Evolutionary conservation across 2,797 vertebrate genomes (phyloP).

Genomic region (Ceyx erithaca): DNA sequence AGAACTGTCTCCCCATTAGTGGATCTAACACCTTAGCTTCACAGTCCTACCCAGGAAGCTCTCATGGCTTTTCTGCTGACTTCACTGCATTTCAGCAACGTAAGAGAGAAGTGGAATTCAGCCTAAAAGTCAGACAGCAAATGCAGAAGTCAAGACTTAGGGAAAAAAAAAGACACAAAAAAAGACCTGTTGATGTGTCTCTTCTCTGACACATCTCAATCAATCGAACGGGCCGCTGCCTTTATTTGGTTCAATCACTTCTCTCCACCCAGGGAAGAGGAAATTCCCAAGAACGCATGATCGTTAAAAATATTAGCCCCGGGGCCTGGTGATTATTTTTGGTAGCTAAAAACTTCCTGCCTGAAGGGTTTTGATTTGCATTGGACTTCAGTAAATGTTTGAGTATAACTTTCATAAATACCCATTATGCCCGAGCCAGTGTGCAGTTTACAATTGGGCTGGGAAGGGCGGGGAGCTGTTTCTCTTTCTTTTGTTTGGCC

Average conservation of each 20-base stretch:
- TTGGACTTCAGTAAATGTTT: slow-evolving; percentile 10
- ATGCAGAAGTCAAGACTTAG: slow-evolving; percentile 60
- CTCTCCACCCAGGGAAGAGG: slow-evolving; percentile 55
- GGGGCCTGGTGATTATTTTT: slow-evolving; percentile 60
- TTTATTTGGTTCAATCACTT: slow-evolving; percentile 49
- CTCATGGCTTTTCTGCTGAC: slow-evolving; percentile 53
- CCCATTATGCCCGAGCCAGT: slow-evolving; percentile 1
- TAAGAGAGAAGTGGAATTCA: slow-evolving; percentile 39
- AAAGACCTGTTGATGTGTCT: not conserved
- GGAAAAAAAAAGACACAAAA: not conserved
- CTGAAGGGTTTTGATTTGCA: not conserved
- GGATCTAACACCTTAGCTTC: not conserved
- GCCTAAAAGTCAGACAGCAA: not conserved
- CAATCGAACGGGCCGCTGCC: slow-evolving; percentile 25
- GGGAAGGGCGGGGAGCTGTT: slow-evolving; percentile 53
- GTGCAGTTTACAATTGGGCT: not conserved
- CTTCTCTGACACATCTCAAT: not conserved
- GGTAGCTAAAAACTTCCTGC: slow-evolving; percentile 62
- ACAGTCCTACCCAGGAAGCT: slow-evolving; percentile 22
- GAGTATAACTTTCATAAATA: slow-evolving; percentile 49
- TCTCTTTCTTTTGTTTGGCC: slow-evolving; percentile 51
- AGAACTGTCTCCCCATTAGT: not conserved
- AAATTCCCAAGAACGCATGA: slow-evolving; percentile 54
- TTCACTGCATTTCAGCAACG: not conserved
- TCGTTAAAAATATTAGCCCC: slow-evolving; percentile 59